These are phyloP conservation scores for Galerucella nymphaeae DNA, from an alignment of 2,888 invertebrate genomes.

Conservation along the genomic window DNA sequence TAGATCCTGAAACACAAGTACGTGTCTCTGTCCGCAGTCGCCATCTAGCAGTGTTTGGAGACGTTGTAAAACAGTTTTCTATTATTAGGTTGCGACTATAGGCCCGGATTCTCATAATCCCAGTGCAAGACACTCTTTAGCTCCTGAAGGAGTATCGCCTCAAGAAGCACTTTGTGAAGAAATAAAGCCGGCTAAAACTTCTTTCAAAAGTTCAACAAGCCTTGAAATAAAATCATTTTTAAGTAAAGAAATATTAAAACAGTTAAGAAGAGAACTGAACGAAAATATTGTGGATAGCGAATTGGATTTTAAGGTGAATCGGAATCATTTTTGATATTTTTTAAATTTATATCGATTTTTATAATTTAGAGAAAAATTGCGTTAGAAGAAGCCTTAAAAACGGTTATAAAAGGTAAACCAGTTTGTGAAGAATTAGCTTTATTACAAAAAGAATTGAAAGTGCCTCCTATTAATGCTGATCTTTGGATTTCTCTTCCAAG, in stretches of 20 bases:
- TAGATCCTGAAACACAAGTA: conserved; percentile 80
- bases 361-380: conserved; percentile 71
- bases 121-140: conserved; percentile 74
- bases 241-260: conserved; percentile 73
- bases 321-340: conserved; percentile 23
- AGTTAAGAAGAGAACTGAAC: conserved; percentile 74
- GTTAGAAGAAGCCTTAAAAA: conserved; percentile 75
- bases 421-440: conserved; percentile 68
- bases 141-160: conserved; percentile 57
- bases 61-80: too few relatives aligned
- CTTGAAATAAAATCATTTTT: conserved; percentile 66
- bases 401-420: conserved; percentile 58
- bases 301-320: conserved; percentile 72
- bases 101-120: conserved; percentile 73
- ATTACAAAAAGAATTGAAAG: conserved; percentile 66
- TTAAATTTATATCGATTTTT: neutral
- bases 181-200: conserved; percentile 28
- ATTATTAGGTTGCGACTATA: conserved; percentile 51
- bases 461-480: conserved; percentile 68
- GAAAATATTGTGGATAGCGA: conserved; percentile 77
- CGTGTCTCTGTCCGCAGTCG: neutral
- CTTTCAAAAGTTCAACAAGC: conserved; percentile 38
- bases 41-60: too few relatives aligned
- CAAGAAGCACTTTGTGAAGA: conserved; percentile 32
- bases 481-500: conserved; percentile 77